A percentile compares a stretch with the other conserved stretches of the same genome.
These are phyloP conservation scores for Idaea biselata DNA, from an alignment of 2,888 invertebrate genomes.

Conservation along the genomic window DNA sequence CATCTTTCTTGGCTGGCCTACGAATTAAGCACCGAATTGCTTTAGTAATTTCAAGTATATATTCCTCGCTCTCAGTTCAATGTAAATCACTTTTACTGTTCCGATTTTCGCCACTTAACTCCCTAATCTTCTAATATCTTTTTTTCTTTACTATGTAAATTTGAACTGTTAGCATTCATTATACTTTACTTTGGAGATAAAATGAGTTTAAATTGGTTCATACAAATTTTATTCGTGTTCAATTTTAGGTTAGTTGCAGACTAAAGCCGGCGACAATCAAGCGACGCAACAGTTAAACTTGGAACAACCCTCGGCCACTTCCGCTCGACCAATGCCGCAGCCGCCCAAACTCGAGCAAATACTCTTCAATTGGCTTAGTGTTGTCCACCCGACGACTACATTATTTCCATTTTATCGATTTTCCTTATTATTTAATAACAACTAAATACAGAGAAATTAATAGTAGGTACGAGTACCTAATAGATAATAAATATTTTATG, in stretches of 20 bases:
- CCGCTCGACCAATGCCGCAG: constrained; percentile 60
- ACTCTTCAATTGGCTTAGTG: constrained; percentile 70
- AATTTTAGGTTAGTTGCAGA: constrained; percentile 29
- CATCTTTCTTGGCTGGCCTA: constrained; percentile 77
- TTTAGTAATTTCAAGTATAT: constrained; percentile 78
- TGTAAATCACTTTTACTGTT: constrained; percentile 78
- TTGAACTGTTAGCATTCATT: constrained; percentile 31
- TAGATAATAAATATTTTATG: background rate
- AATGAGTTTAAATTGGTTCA: constrained; percentile 12
- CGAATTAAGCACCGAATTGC: constrained; percentile 79
- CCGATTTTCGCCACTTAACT: constrained; percentile 66
- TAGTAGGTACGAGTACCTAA: no score
- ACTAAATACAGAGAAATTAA: background rate
- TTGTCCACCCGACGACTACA: constrained; percentile 27
- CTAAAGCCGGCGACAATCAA: constrained; percentile 57
- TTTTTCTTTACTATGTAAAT: constrained; percentile 50
- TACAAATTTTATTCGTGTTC: constrained; percentile 17
- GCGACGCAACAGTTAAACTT: constrained; percentile 75
- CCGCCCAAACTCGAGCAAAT: constrained; percentile 74
- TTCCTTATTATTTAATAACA: background rate
- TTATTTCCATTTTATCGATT: constrained; percentile 20
- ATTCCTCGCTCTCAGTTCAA: constrained; percentile 73
- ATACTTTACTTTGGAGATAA: constrained; percentile 17
- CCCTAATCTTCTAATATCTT: constrained; percentile 57
- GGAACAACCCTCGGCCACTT: constrained; percentile 70